Conservation (phyloP, 2,888 invertebrate species). For the Oligia strigilis region DNA sequence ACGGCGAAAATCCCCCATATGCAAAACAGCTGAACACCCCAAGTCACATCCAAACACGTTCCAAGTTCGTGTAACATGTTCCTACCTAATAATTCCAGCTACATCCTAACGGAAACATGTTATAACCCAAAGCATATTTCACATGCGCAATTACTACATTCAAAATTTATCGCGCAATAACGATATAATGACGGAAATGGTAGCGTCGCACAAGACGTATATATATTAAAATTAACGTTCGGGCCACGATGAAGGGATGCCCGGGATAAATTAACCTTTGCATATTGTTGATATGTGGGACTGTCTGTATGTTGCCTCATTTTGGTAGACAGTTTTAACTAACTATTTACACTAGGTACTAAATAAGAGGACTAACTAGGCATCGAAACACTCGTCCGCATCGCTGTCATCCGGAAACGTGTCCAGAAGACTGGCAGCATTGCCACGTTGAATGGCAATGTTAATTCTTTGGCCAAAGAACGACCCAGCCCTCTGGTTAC, state of each 20-base stretch:
- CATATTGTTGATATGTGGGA: conserved; percentile 45
- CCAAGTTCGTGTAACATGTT: conserved; percentile 18
- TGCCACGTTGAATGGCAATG: too few relatives aligned
- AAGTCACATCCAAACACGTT: conserved; percentile 22
- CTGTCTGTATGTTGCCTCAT: conserved; percentile 47
- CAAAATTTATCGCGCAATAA: conserved; percentile 79
- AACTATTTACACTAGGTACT: too few relatives aligned
- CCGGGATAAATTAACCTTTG: conserved; percentile 73
- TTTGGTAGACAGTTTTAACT: too few relatives aligned
- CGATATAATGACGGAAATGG: conserved; percentile 79
- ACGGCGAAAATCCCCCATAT: neutral
- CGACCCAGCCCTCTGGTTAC: too few relatives aligned
- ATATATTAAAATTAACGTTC: conserved; percentile 80
- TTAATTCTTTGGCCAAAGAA: too few relatives aligned
- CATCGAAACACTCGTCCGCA: too few relatives aligned
- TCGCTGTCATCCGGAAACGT: too few relatives aligned
- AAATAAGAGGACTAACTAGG: too few relatives aligned
- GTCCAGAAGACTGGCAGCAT: too few relatives aligned
- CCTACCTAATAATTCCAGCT: conserved; percentile 38
- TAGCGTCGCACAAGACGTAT: conserved; percentile 70
- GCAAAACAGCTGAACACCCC: conserved; percentile 10
- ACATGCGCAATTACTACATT: conserved; percentile 70
- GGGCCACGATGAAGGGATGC: conserved; percentile 73
- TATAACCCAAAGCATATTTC: conserved; percentile 55
- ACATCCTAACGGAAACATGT: conserved; percentile 55